A percentile compares a stretch with the other conserved stretches of the same genome.
Evolutionary conservation across 2,113 vertebrate species (phyloP).

Genomic region (Corvus hawaiiensis): DNA sequence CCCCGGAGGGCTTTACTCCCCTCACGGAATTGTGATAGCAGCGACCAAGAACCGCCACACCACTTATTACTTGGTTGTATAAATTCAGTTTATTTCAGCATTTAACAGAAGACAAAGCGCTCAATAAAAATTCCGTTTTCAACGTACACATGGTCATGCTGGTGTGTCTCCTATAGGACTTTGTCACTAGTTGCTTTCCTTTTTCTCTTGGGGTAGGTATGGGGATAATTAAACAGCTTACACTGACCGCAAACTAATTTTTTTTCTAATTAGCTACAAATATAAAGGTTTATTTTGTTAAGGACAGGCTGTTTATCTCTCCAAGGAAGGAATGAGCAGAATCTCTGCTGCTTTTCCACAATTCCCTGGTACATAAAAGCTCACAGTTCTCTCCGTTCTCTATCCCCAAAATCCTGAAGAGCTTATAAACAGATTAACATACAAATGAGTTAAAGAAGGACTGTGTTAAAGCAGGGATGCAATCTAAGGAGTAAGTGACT

Average conservation of each 20-base stretch:
- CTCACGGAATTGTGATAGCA: neutral
- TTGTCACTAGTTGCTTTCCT: accelerated
- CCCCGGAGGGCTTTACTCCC: neutral
- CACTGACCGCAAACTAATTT: neutral
- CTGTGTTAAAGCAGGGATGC: neutral
- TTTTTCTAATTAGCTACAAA: neutral
- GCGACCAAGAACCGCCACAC: neutral
- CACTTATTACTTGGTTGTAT: neutral
- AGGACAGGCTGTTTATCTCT: neutral
- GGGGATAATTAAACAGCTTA: neutral
- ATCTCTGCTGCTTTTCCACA: neutral
- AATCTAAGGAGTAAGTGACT: neutral
- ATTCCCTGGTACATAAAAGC: neutral
- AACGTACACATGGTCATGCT: accelerated
- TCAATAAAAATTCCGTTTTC: neutral
- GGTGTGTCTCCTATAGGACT: neutral
- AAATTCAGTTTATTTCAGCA: neutral
- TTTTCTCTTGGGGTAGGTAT: neutral
- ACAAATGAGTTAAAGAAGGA: neutral
- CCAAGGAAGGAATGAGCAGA: neutral
- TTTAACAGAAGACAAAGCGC: neutral
- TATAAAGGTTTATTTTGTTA: neutral
- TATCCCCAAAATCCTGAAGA: neutral
- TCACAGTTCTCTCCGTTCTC: neutral
- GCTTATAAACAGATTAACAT: neutral